phyloP scores from a whole-genome alignment of 1,140 invertebrate genomes.

The Augochlora pura region DNA sequence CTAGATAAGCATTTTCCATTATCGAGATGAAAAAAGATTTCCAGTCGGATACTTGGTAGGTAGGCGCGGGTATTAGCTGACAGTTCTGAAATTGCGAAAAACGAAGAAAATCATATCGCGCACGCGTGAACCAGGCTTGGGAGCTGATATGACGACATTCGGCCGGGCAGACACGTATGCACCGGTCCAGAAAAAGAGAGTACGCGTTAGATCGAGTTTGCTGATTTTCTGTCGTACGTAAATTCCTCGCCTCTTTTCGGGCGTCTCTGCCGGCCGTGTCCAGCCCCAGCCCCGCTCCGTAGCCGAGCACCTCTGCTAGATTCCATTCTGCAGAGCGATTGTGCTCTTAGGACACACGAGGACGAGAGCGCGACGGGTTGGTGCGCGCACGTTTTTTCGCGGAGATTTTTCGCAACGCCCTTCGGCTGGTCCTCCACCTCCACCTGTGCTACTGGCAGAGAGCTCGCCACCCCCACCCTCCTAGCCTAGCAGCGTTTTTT shows the following conservation, averaged over 20 bases:
- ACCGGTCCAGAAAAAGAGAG: conserved; percentile 42
- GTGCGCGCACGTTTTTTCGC: conserved; percentile 64
- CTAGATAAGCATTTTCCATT: conserved; percentile 28
- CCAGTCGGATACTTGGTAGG: conserved; percentile 5
- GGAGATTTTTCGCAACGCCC: conserved; percentile 76
- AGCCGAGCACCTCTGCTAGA: not conserved
- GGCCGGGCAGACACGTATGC: conserved; percentile 19
- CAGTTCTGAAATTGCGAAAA: conserved; percentile 44
- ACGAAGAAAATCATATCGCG: not conserved
- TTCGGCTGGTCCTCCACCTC: conserved; percentile 63
- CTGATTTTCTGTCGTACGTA: conserved; percentile 56
- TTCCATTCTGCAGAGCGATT: conserved; percentile 19
- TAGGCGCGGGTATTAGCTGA: conserved; percentile 26
- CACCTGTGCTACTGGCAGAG: conserved; percentile 50
- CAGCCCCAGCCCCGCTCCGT: not conserved
- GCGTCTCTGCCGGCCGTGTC: not conserved
- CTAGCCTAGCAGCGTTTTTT: conserved; percentile 70
- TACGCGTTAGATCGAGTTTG: conserved; percentile 52
- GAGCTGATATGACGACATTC: not conserved
- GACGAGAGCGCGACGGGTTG: conserved; percentile 9
- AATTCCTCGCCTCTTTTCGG: conserved; percentile 52
- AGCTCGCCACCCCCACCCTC: conserved; percentile 46
- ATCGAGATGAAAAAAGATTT: conserved; percentile 45
- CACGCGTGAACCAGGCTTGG: not conserved
- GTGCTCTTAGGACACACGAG: conserved; percentile 29